These are phyloP conservation scores for Anisognathus igniventris DNA, from an alignment of 2,797 vertebrate species.

Conservation along the genomic window DNA sequence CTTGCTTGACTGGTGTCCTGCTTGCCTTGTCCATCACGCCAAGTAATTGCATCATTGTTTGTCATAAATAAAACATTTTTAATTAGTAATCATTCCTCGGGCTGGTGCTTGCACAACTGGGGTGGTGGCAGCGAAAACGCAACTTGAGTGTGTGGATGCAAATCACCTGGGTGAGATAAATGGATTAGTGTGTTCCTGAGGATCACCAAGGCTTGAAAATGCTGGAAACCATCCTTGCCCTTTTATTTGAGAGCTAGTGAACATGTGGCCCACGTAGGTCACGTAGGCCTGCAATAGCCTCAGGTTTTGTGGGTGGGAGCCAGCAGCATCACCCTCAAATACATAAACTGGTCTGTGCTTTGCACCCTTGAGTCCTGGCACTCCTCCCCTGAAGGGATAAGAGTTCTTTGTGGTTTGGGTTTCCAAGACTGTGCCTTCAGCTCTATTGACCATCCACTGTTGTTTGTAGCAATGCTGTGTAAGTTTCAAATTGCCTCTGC, in stretches of 20 bases:
- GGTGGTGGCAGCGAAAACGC: neutral
- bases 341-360: neutral
- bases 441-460: neutral
- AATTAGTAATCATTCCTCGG: rapidly evolving
- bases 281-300: neutral
- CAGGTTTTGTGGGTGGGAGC: neutral
- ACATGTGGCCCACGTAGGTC: neutral
- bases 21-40: neutral
- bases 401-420: neutral
- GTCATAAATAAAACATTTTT: neutral
- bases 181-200: neutral
- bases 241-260: neutral
- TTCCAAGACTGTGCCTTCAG: neutral
- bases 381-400: neutral
- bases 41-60: neutral
- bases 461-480: neutral
- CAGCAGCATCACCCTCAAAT: neutral
- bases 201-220: neutral
- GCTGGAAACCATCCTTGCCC: neutral
- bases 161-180: neutral
- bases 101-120: neutral
- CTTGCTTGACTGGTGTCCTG: neutral
- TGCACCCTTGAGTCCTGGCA: neutral
- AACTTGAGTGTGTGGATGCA: neutral
- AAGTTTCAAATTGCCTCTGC: neutral